phyloP scores from a whole-genome alignment of 2,113 vertebrate species.

The Limnothrissa miodon region DNA sequence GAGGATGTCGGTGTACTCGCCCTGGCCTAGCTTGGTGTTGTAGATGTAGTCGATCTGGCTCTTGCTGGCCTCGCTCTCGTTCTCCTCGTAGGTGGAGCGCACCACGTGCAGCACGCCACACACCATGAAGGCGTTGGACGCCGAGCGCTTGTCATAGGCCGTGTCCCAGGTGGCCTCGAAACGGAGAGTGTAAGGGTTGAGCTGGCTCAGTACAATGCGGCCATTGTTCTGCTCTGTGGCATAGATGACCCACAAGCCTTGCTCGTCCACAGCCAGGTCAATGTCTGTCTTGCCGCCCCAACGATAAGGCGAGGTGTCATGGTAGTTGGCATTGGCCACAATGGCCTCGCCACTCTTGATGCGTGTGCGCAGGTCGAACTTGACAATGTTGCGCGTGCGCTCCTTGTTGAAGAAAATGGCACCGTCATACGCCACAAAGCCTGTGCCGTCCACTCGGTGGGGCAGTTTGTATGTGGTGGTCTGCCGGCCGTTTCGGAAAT shows the following conservation, averaged over 20 bases:
- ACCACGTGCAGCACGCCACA: constrained; percentile 96
- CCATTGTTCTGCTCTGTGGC: constrained; percentile 98
- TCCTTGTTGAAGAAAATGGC: constrained; percentile 99
- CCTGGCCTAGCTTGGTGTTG: constrained; percentile 88
- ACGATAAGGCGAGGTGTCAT: constrained; percentile 95
- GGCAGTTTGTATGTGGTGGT: constrained; percentile 95
- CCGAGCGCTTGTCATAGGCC: constrained; percentile 90
- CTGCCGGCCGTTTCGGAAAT: constrained; percentile 89
- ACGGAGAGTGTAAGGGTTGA: constrained; percentile 95
- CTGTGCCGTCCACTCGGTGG: constrained; percentile 94
- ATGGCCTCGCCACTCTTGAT: constrained; percentile 99
- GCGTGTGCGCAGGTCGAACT: constrained; percentile 96
- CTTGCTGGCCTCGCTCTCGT: constrained; percentile 88
- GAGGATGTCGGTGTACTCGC: constrained; percentile 85
- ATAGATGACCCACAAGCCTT: constrained; percentile 96
- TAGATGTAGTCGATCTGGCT: constrained; percentile 93
- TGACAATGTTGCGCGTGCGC: constrained; percentile 94
- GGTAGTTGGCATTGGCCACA: constrained; percentile 97
- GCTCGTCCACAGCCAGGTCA: constrained; percentile 93
- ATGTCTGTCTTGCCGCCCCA: constrained; percentile 99
- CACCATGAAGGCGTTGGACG: constrained; percentile 97
- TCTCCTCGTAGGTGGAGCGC: constrained; percentile 94
- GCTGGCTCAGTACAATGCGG: constrained; percentile 93
- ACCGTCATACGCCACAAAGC: constrained; percentile 95
- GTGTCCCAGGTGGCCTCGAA: constrained; percentile 97